phyloP scores from a whole-genome alignment of 2,888 invertebrate species.

The Thyatira batis region DNA sequence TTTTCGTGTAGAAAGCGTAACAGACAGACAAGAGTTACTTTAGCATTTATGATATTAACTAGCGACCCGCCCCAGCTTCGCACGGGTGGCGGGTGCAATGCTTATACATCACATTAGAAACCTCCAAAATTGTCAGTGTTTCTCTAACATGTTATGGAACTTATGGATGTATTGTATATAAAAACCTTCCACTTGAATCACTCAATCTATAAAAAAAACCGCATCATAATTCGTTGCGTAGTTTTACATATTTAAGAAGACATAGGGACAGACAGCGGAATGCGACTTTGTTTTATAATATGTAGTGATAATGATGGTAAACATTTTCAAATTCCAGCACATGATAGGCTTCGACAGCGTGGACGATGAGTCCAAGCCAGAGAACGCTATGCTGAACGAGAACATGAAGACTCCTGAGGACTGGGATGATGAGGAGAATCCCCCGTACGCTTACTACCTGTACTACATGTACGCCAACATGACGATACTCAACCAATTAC shows the following conservation, averaged over 20 bases:
- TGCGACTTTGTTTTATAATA: background rate
- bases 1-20: no score
- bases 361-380: constrained; percentile 99
- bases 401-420: constrained; percentile 90
- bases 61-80: no score
- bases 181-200: no score
- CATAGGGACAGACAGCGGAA: background rate
- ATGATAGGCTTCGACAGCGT: constrained; percentile 97
- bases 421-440: constrained; percentile 96
- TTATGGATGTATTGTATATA: no score
- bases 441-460: constrained; percentile 98
- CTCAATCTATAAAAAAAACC: no score
- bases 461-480: constrained; percentile 99
- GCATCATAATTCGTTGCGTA: no score
- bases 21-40: no score
- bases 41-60: no score
- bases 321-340: constrained; percentile 65
- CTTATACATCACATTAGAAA: no score
- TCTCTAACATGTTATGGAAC: no score
- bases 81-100: no score
- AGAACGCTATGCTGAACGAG: constrained; percentile 94
- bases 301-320: background rate
- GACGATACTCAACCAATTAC: constrained; percentile 96
- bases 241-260: background rate
- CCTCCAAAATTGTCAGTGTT: no score